Percentiles rank a stretch among this genome's conserved stretches.
phyloP scores from a whole-genome alignment of 2,888 invertebrate genomes.

The Amphimallon solstitiale region DNA sequence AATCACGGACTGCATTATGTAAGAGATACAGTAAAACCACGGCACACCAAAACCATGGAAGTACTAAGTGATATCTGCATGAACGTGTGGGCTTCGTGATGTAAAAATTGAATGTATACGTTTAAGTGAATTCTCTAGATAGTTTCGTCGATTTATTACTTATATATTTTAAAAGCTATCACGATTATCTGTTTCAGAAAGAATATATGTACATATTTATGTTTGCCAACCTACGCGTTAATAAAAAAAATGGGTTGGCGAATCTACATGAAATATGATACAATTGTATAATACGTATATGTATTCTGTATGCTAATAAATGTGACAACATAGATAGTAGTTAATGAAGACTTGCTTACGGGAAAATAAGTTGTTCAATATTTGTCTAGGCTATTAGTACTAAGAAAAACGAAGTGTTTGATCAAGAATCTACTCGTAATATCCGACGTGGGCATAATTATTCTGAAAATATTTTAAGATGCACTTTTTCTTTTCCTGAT shows the following conservation, averaged over 20 bases:
- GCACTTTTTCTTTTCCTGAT: no score
- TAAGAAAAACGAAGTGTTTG: no score
- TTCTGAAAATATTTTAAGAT: no score
- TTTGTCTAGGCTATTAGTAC: no score
- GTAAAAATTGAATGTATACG: constrained; percentile 11
- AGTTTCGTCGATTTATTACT: constrained; percentile 21
- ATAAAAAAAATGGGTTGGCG: constrained; percentile 12
- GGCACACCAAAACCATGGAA: neutral
- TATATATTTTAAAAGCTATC: neutral
- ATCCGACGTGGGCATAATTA: no score
- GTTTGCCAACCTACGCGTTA: constrained; percentile 1
- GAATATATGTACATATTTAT: constrained; percentile 11
- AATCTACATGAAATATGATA: constrained; percentile 5
- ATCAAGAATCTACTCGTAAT: no score
- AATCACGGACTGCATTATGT: constrained; percentile 27
- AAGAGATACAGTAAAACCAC: constrained; percentile 13
- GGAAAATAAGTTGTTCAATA: no score
- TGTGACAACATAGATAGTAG: no score
- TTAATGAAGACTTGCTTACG: no score
- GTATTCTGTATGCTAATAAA: no score
- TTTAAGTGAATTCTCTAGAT: constrained; percentile 17
- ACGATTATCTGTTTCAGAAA: constrained; percentile 9
- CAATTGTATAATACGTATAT: no score
- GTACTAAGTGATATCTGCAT: neutral
- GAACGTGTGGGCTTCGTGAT: neutral